Conservation (phyloP, 1,140 invertebrate species). For the Harpegnathos saltator region DNA sequence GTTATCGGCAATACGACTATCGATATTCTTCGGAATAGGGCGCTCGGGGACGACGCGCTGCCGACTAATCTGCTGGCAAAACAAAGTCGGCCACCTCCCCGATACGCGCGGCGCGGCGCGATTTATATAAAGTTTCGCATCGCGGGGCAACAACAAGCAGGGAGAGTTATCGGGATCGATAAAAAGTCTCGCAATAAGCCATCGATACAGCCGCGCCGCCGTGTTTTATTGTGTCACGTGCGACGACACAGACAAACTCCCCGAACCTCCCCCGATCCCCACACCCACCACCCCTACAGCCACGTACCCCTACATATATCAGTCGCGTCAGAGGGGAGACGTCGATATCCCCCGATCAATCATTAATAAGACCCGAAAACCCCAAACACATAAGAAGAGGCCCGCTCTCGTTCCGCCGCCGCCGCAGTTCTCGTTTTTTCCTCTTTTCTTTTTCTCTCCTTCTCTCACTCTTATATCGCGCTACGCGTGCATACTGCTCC, state of each 20-base stretch:
- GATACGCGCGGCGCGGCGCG: conserved; percentile 64
- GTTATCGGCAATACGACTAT: conserved; percentile 26
- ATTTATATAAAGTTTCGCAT: conserved; percentile 73
- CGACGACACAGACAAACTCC: conserved; percentile 77
- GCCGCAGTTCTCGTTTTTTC: conserved; percentile 27
- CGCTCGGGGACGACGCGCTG: conserved; percentile 30
- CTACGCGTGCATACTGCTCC: not conserved
- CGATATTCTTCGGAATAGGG: conserved; percentile 29
- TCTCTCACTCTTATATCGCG: too few relatives aligned
- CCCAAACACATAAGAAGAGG: conserved; percentile 82
- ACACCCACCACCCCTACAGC: conserved; percentile 62
- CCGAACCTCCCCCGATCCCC: conserved; percentile 51
- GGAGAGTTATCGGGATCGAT: conserved; percentile 78
- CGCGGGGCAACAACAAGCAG: conserved; percentile 53
- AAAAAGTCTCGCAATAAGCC: conserved; percentile 76
- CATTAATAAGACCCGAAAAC: conserved; percentile 86
- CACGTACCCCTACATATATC: conserved; percentile 78
- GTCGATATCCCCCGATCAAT: conserved; percentile 86
- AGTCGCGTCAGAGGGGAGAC: conserved; percentile 84
- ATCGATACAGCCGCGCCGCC: conserved; percentile 69
- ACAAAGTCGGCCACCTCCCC: conserved; percentile 43
- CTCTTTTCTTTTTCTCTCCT: too few relatives aligned
- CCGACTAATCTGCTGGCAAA: conserved; percentile 74
- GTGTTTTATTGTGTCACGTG: conserved; percentile 85
- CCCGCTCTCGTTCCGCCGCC: conserved; percentile 65